Base-by-base conservation (phyloP, 2,113 vertebrate species). In the Brienomyrus longianalis region DNA sequence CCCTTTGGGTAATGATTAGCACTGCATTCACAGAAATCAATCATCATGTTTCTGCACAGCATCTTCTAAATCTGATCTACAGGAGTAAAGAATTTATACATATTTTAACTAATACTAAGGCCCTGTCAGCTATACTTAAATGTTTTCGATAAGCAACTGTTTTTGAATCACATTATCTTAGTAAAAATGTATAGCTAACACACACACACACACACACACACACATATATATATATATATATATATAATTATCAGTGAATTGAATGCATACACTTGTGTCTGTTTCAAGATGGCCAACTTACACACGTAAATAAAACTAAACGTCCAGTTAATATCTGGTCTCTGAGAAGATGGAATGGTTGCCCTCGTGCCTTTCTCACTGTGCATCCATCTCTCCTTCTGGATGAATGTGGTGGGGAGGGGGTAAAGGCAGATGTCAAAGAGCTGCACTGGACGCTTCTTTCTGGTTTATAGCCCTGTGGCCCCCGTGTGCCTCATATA, bases 401-500 rank as follows among this genome's bases (percentile, higher is more conserved):
- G 80, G 80, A 48, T 21, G 80, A 84, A 84, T 21, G 1, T 48
- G 21, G 21, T 39, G 39, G 39, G 94, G 93, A 89, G 15, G 83
- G 21, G 87, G 90, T 93, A 66, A 66, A 66, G 9, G 62, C 9
- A 93, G 94, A 94, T 96, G 97, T 95, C 97, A 93, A 94, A 97
- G 96, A 98, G 95, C 96, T 98, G 97, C 95, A 1, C 39, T 35
- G 11, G 13, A 77, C 1, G 70, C 35, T 77, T 39, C 35, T 77
- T 77, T 74, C 70, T 17, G 1, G 6, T 9, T 4, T 23, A 4
- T 11, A 5, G 5, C 23, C 3, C 6, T 1, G 7, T 47, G 39
- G 31, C 31, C 31, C 31, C n/a, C n/a, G n/a, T n/a, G n/a, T n/a
- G n/a, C n/a, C 31, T 31, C 31, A 31, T 31, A 31, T 31, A 31